phyloP scores from a whole-genome alignment of 2,888 invertebrate genomes.

The Xiphydria camelus region DNA sequence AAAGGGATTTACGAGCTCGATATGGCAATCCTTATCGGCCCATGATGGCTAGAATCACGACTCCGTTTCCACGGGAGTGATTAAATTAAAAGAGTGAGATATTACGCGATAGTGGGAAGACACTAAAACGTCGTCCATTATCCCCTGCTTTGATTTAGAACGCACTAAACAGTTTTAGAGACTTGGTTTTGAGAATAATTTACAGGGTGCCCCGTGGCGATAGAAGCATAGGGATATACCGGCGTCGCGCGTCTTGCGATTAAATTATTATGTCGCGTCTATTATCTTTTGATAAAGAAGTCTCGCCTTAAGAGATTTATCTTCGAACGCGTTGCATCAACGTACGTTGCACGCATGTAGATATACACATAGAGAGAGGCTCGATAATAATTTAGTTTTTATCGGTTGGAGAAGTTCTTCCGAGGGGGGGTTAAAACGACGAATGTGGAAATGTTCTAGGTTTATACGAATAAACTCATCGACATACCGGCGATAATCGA shows the following conservation, averaged over 20 bases:
- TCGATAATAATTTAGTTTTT: too few relatives aligned
- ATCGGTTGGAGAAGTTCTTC: too few relatives aligned
- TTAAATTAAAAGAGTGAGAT: neutral
- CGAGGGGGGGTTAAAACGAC: too few relatives aligned
- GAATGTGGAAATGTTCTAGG: too few relatives aligned
- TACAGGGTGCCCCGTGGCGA: constrained; percentile 10
- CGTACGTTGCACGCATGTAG: too few relatives aligned
- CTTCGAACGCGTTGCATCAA: too few relatives aligned
- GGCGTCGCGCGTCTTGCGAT: constrained; percentile 10
- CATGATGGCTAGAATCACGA: neutral
- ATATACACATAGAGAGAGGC: too few relatives aligned
- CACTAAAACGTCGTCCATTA: neutral
- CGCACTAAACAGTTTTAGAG: constrained; percentile 14
- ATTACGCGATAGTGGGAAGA: neutral
- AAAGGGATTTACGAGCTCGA: neutral
- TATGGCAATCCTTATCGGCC: neutral
- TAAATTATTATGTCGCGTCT: constrained; percentile 25
- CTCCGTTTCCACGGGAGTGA: neutral
- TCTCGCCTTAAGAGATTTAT: too few relatives aligned
- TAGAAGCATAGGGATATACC: neutral
- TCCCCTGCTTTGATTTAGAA: constrained; percentile 12
- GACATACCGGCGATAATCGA: too few relatives aligned
- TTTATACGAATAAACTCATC: too few relatives aligned
- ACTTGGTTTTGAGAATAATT: constrained; percentile 18
- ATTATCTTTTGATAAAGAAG: constrained; percentile 14